These are phyloP conservation scores for Ennomos fuscantarius DNA, from an alignment of 2,888 invertebrate species.

Conservation along the genomic window DNA sequence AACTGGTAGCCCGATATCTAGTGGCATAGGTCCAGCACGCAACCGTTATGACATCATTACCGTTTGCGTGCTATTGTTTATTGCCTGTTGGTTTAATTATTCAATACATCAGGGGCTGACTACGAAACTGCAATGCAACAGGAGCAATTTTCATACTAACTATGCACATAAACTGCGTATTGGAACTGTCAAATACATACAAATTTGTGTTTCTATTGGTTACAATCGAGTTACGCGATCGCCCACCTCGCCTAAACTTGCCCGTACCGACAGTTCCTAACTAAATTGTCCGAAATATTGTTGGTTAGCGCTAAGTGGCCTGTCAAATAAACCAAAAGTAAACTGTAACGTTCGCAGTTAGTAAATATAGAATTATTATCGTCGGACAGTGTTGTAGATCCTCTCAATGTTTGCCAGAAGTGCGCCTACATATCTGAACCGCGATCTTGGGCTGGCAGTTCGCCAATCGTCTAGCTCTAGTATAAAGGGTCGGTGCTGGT, in stretches of 20 bases:
- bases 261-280: too few species aligned
- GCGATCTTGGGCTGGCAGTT: slow-evolving; percentile 34
- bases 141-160: too few species aligned
- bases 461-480: slow-evolving; percentile 38
- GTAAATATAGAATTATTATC: slow-evolving; percentile 57
- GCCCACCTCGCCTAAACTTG: too few species aligned
- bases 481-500: slow-evolving; percentile 23
- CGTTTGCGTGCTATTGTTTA: slow-evolving; percentile 26
- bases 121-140: too few species aligned
- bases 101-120: neutral
- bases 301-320: slow-evolving; percentile 6
- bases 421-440: slow-evolving; percentile 35
- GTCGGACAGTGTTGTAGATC: slow-evolving; percentile 42
- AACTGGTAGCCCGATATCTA: slow-evolving; percentile 36
- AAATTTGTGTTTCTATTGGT: too few species aligned
- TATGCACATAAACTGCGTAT: too few species aligned
- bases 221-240: too few species aligned
- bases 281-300: neutral
- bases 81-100: slow-evolving; percentile 5
- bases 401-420: slow-evolving; percentile 44
- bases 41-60: slow-evolving; percentile 38
- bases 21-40: slow-evolving; percentile 46
- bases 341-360: slow-evolving; percentile 38
- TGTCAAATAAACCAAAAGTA: slow-evolving; percentile 35
- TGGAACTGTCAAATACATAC: too few species aligned